phyloP scores from a whole-genome alignment of 2,113 vertebrate genomes.

The Gavialis gangeticus region DNA sequence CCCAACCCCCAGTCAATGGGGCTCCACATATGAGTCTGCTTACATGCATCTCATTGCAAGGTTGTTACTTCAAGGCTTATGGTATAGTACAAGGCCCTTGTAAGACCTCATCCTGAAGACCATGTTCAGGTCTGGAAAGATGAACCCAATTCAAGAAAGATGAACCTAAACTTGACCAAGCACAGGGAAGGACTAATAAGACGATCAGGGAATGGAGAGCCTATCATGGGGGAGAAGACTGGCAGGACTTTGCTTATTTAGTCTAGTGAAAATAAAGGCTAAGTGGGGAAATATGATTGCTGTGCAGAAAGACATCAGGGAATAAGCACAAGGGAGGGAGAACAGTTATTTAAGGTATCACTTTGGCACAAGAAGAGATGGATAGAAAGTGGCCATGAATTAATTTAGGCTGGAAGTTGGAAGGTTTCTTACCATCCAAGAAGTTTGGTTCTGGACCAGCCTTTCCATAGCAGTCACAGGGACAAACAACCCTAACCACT shows the following conservation, averaged over 20 bases:
- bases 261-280: slow-evolving; percentile 33
- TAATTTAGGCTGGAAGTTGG: slow-evolving; percentile 4
- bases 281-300: slow-evolving; percentile 27
- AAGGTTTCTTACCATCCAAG: background rate
- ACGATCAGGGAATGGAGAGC: background rate
- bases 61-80: background rate
- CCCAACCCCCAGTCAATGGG: rapidly evolving
- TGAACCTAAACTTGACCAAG: background rate
- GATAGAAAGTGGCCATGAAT: slow-evolving; percentile 33
- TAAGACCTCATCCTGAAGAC: rapidly evolving
- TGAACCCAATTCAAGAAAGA: background rate
- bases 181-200: background rate
- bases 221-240: background rate
- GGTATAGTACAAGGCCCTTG: background rate
- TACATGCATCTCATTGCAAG: no score
- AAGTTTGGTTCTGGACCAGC: background rate
- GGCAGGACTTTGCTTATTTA: background rate
- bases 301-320: background rate
- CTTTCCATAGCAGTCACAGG: no score
- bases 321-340: slow-evolving; percentile 36
- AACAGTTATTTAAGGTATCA: slow-evolving; percentile 22
- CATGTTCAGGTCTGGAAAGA: background rate
- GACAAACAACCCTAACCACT: no score
- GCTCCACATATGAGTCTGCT: background rate
- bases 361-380: slow-evolving; percentile 30